Percentiles rank a stretch among this genome's conserved stretches.
phyloP scores from a whole-genome alignment of 2,797 vertebrate species.

The Crenuchus spilurus region DNA sequence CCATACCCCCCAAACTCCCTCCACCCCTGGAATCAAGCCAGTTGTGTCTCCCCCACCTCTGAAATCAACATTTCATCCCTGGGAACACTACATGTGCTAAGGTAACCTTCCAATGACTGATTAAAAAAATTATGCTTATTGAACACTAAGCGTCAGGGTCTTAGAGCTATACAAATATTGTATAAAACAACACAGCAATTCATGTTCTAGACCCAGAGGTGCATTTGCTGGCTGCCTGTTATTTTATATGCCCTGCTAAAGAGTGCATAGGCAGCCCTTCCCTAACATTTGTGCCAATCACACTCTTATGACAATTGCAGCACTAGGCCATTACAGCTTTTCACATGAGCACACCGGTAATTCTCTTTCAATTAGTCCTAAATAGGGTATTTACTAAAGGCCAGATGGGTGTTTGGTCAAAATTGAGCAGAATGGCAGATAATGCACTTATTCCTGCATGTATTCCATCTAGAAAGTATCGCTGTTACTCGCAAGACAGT shows the following conservation, averaged over 20 bases:
- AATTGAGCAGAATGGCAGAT: slow-evolving; percentile 14
- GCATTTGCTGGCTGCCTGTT: neutral
- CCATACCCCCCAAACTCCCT: too few relatives aligned
- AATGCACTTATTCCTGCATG: neutral
- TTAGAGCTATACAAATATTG: neutral
- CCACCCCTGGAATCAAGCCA: too few relatives aligned
- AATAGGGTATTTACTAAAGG: slow-evolving; percentile 40
- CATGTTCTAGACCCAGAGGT: neutral
- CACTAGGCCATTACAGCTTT: slow-evolving; percentile 30
- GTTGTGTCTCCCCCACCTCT: too few relatives aligned
- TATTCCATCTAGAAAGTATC: slow-evolving; percentile 6
- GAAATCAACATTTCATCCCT: too few relatives aligned
- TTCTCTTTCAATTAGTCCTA: slow-evolving; percentile 26
- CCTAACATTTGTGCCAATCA: slow-evolving; percentile 30
- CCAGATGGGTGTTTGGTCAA: slow-evolving; percentile 26
- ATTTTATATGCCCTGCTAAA: neutral
- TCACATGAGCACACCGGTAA: slow-evolving; percentile 20
- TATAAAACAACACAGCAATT: neutral
- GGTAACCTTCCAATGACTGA: neutral
- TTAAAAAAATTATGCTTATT: neutral
- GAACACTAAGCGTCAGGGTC: neutral
- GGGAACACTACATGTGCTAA: neutral
- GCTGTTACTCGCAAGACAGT: neutral
- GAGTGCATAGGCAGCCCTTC: neutral
- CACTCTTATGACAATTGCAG: slow-evolving; percentile 26